Base-by-base conservation (phyloP, 2,888 invertebrate species). In the Acronicta leporina region DNA sequence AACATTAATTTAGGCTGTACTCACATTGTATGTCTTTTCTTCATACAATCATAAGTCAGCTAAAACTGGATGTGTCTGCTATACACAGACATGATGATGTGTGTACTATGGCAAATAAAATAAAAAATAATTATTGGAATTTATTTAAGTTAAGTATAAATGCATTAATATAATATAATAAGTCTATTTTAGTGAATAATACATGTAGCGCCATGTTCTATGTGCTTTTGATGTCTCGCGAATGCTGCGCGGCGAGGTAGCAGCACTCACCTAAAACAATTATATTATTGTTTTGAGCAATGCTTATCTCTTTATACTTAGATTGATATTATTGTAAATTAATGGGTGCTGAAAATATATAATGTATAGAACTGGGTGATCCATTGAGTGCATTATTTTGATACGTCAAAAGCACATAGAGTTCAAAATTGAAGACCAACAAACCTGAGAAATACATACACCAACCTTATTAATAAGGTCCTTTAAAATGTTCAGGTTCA, bases 191-290 rank as follows among this genome's bases (percentile, higher is more conserved):
- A n/a, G 9, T 49, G 50, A 46, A 53, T 63, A 53, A 63, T 45
- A 49, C 40, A 15, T 41, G 13, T 51, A 13, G 33, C 9, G 20
- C 45, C 25, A 25, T 38, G 43, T 30, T 53, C 14, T 54, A 68
- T 63, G 63, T 63, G 59, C 59, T 65, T 71, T 63, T 51, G 60
- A 61, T 40, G 59, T 7, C 44, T 45, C 25, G 45, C 51, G 50
- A 44, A 43, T 8, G 63, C 63, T 42, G 66, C 48, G 13, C 16
- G 50, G 40, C 41, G 38, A 54, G 66, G 40, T 52, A 55, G 52
- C 51, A 43, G 46, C 49, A 63, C 49, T 63, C 14, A 61, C 58
- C 74, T 74, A 75, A 66, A 74, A 72, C 73, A 47, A n/a, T 30
- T 10, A 20, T 9, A 43, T 13, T 20, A 10, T 44, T 13, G 44